Evolutionary conservation across 1,140 invertebrate genomes (phyloP).

Genomic region (Oreohelix idahoensis): DNA sequence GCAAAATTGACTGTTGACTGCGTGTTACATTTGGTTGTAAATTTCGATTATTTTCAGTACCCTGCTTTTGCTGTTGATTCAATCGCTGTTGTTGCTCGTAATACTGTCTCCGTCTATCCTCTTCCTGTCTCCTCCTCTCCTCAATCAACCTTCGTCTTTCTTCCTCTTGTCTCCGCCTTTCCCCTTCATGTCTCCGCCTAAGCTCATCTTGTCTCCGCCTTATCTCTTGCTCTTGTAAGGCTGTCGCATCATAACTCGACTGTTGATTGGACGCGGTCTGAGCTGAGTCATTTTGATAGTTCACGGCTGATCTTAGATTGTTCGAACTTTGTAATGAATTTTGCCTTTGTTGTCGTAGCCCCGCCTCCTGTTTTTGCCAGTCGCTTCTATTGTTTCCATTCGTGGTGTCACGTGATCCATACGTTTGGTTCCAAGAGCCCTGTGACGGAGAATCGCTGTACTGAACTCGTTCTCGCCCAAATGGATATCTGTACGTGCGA

Average conservation of each 20-base stretch:
- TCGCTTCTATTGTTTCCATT: not conserved
- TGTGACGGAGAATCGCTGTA: not conserved
- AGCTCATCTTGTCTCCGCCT: not conserved
- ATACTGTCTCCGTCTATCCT: not conserved
- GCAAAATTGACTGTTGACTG: not conserved
- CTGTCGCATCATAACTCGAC: not conserved
- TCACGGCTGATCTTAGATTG: not conserved
- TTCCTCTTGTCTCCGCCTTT: not conserved
- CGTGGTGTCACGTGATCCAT: not conserved
- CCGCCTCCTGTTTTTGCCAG: not conserved
- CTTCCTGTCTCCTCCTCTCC: slow-evolving; percentile 21
- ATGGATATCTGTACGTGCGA: slow-evolving; percentile 6
- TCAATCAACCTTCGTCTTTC: not conserved
- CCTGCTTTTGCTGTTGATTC: not conserved
- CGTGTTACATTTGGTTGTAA: not conserved
- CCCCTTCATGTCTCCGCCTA: slow-evolving; percentile 16
- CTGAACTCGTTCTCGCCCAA: slow-evolving; percentile 12
- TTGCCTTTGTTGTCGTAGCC: not conserved
- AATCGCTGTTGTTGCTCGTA: not conserved
- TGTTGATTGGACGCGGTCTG: not conserved
- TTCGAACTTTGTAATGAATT: not conserved
- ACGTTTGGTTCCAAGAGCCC: not conserved
- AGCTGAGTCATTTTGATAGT: not conserved
- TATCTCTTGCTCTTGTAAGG: not conserved
- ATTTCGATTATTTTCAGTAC: not conserved